phyloP scores from a whole-genome alignment of 2,888 invertebrate genomes.

The Clepsis dumicolana region DNA sequence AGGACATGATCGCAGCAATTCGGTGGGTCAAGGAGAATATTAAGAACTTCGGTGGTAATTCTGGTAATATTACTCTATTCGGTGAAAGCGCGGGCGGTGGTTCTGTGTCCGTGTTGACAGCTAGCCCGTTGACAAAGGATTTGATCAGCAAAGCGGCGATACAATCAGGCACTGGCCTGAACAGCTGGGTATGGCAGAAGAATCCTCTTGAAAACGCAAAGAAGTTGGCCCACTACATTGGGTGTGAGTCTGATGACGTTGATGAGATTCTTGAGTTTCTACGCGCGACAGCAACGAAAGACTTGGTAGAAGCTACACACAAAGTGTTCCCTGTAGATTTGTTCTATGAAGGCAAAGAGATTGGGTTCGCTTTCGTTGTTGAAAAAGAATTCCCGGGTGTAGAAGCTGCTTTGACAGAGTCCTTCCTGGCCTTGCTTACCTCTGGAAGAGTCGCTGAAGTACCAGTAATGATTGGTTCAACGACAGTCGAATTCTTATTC shows the following conservation, averaged over 20 bases:
- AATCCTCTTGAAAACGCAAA: constrained; percentile 69
- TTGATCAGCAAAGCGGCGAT: constrained; percentile 72
- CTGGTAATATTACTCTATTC: constrained; percentile 75
- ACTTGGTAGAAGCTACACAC: constrained; percentile 66
- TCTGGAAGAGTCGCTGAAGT: constrained; percentile 72
- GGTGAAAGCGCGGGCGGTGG: constrained; percentile 75
- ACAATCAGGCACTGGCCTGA: constrained; percentile 71
- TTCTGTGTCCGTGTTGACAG: constrained; percentile 64
- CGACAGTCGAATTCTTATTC: constrained; percentile 62
- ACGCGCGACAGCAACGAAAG: constrained; percentile 66
- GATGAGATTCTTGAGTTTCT: constrained; percentile 75
- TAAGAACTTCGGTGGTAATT: constrained; percentile 74
- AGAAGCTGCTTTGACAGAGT: constrained; percentile 69
- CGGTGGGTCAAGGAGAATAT: constrained; percentile 78
- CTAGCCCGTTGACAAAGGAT: constrained; percentile 70
- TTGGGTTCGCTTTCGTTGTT: constrained; percentile 62
- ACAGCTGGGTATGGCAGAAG: constrained; percentile 61
- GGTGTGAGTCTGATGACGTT: constrained; percentile 67
- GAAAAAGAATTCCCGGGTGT: constrained; percentile 77
- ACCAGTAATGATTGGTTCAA: constrained; percentile 74
- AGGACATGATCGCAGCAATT: constrained; percentile 74
- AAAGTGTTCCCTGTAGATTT: constrained; percentile 50
- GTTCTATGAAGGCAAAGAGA: constrained; percentile 47
- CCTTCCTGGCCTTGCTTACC: constrained; percentile 67
- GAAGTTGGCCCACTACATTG: constrained; percentile 62